These are phyloP conservation scores for Eutolmus rufibarbis DNA, from an alignment of 2,888 invertebrate species.

Conservation along the genomic window DNA sequence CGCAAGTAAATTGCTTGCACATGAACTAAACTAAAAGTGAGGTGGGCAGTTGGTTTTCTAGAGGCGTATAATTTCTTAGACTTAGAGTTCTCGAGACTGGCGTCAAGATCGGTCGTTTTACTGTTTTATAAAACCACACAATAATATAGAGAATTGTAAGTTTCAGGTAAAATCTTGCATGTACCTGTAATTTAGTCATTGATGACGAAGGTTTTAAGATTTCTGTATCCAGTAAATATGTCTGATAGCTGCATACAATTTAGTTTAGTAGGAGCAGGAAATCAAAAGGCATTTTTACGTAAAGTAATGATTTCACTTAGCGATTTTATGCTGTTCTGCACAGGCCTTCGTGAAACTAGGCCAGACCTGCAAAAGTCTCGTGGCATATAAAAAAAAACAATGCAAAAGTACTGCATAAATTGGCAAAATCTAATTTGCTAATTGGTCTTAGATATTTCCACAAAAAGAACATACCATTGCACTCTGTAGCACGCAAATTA, in stretches of 20 bases:
- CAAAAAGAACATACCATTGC: not conserved
- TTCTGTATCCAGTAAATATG: not conserved
- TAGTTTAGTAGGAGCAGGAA: not conserved
- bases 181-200: not conserved
- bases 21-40: not conserved
- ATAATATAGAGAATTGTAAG: too few species aligned
- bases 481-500: not conserved
- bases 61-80: not conserved
- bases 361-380: not conserved
- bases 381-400: not conserved
- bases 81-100: not conserved
- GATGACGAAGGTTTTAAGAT: not conserved
- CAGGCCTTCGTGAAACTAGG: not conserved
- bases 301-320: not conserved
- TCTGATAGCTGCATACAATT: not conserved
- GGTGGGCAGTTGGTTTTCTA: not conserved
- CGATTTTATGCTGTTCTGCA: not conserved
- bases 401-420: not conserved
- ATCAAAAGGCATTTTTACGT: not conserved
- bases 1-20: not conserved
- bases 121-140: not conserved
- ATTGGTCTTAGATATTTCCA: not conserved
- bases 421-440: not conserved
- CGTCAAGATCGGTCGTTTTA: not conserved
- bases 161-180: not conserved